Percentiles rank a stretch among this genome's conserved stretches.
These are phyloP conservation scores for Anguilla anguilla DNA, from an alignment of 2,797 vertebrate species.

Conservation along the genomic window DNA sequence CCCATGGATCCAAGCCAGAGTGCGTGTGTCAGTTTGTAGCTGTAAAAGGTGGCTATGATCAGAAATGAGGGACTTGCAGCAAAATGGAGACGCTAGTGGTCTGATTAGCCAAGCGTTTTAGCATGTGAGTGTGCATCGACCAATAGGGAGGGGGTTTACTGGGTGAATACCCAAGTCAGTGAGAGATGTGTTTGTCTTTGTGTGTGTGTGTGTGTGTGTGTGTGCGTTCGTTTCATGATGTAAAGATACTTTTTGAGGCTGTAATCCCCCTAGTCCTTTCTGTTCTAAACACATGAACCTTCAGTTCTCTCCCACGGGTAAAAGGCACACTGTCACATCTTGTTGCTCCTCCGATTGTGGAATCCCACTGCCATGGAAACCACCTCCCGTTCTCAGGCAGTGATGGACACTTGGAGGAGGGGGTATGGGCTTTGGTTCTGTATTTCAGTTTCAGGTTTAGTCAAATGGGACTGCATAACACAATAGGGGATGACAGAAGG, in stretches of 20 bases:
- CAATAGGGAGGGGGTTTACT: not conserved
- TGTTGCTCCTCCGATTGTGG: not conserved
- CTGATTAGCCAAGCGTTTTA: not conserved
- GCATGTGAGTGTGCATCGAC: not conserved
- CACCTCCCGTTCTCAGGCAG: not conserved
- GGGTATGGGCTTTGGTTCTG: not conserved
- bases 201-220: not conserved
- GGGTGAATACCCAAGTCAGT: not conserved
- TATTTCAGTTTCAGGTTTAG: not conserved
- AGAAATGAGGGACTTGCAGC: not conserved
- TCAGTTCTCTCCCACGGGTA: not conserved
- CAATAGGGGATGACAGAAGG: not conserved
- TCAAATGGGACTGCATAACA: not conserved
- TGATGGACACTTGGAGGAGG: not conserved
- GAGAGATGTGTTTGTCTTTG: too few species aligned
- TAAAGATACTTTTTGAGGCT: not conserved
- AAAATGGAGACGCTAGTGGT: not conserved
- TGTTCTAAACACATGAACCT: not conserved
- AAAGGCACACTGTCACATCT: not conserved
- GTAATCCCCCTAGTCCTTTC: not conserved
- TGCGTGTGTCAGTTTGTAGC: not conserved
- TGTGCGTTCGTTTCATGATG: not conserved
- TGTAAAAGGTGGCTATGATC: not conserved
- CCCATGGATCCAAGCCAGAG: too few species aligned
- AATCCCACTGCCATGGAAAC: not conserved